Evolutionary conservation across 2,797 vertebrate species (phyloP), one percentile per base, ranked within the genome.

Genomic region (Acestrorhynchus altus): DNA sequence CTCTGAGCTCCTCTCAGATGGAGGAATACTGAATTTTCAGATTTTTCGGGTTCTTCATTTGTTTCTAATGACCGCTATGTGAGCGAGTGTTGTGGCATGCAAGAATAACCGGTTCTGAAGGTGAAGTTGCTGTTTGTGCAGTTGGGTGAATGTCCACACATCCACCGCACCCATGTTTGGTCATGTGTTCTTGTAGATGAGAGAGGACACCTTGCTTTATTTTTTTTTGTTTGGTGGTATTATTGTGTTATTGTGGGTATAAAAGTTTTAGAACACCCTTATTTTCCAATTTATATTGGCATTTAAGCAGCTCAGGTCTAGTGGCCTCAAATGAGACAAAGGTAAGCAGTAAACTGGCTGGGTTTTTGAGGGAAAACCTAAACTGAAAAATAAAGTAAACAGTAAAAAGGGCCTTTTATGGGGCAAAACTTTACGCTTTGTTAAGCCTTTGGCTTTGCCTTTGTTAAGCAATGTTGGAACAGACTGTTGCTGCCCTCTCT

Each of bases 211-310:
- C 35, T 44, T 3, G 28, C 7, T 47, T 54, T 44, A 51, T 66
- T 75, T 65, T 60, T 66, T 75, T 65, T 60, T 42, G 22, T 49
- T 66, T 40, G 7, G 15, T 67, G 40, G 56, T 31, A 22, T 22
- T 57, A 18, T 74, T 6, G 52, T 13, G 40, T 77, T 52, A 54
- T 20, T 11, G n/a, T n/a, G n/a, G n/a, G n/a, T n/a, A n/a, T n/a
- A n/a, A n/a, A n/a, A n/a, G n/a, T n/a, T n/a, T n/a, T n/a, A n/a
- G n/a, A n/a, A n/a, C n/a, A n/a, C n/a, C n/a, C n/a, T n/a, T n/a
- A n/a, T n/a, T n/a, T n/a, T n/a, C n/a, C n/a, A n/a, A n/a, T n/a
- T n/a, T n/a, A n/a, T n/a, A n/a, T n/a, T n/a, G n/a, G n/a, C n/a
- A n/a, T n/a, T n/a, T n/a, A n/a, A n/a, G n/a, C n/a, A n/a, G n/a